These are phyloP conservation scores for Synergus gifuensis DNA, from an alignment of 2,888 invertebrate genomes.

Conservation along the genomic window DNA sequence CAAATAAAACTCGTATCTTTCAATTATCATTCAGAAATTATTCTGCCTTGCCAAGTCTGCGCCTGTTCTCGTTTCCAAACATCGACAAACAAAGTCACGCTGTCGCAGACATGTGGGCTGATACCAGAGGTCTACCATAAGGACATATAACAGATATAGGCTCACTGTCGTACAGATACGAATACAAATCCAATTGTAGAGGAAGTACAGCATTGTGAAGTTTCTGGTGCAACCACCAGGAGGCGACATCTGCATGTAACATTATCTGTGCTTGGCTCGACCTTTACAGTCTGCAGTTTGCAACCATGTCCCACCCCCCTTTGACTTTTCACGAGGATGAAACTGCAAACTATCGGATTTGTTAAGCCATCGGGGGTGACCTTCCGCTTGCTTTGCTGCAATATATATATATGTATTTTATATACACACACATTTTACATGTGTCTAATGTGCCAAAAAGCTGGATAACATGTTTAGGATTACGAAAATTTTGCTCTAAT, in stretches of 20 bases:
- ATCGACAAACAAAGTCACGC: slow-evolving; percentile 51
- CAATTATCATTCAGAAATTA: background rate
- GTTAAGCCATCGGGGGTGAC: slow-evolving; percentile 18
- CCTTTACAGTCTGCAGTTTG: slow-evolving; percentile 35
- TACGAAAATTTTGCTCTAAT: background rate
- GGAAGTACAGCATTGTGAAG: slow-evolving; percentile 41
- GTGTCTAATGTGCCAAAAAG: background rate
- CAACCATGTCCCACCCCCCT: slow-evolving; percentile 53
- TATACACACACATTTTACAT: background rate
- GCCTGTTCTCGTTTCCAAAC: slow-evolving; percentile 50
- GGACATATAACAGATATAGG: slow-evolving; percentile 22
- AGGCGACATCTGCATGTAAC: slow-evolving; percentile 73
- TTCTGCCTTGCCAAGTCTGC: slow-evolving; percentile 9
- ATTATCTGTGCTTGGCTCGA: slow-evolving; percentile 63
- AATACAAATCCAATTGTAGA: slow-evolving; percentile 41
- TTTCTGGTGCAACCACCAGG: slow-evolving; percentile 55
- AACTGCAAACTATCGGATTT: slow-evolving; percentile 53
- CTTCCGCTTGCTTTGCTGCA: slow-evolving; percentile 25
- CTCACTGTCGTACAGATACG: slow-evolving; percentile 23
- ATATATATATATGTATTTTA: background rate
- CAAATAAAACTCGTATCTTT: background rate
- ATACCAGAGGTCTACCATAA: slow-evolving; percentile 43
- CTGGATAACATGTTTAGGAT: background rate
- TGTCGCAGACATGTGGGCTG: slow-evolving; percentile 50
- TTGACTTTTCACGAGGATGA: slow-evolving; percentile 42